Base-by-base conservation (phyloP, 2,113 vertebrate species). In the Furnarius figulus region DNA sequence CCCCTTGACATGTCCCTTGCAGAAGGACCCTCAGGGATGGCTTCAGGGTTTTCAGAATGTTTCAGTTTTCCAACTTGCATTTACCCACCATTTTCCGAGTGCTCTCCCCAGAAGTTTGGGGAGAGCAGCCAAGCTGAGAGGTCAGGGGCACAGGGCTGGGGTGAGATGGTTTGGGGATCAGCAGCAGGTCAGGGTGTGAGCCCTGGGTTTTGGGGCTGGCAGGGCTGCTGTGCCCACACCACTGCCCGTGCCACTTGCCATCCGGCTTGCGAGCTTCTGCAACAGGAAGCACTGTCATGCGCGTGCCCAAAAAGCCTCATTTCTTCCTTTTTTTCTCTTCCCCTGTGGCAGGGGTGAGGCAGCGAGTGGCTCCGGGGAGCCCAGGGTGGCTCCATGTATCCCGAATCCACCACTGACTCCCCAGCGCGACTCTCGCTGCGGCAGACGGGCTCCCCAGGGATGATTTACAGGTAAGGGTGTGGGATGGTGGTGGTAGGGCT, bases 401-500 rank as follows among this genome's bases (percentile, higher is more conserved):
- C 99, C 25, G 99, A 99, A 99, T 99, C 99, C 40, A 99, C 99
- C 96, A 99, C 99, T 55, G 99, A 99, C 98, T 99, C 99, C 79
- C 99, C 99, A 0, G 99, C 99, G 93, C 99, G 99, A 97, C 99
- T 99, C 97, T 99, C 99, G 23, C 98, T 99, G 95, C 98, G 99
- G 94, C 99, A 99, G 98, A 99, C 99, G 5, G 99, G 99, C 98
- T 99, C 99, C 58, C 99, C 99, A 12, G 99, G 99, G 88, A 99
- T 99, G 99, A 99, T 99, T 97, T 99, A 99, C 99, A 99, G 99
- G 99, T 99, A 95, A 98, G 95, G 55, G 12, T 11, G 12, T 0
- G 4, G 50, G 35, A 18, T 3, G 2, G 23, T 22, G 6, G 13
- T 4, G 27, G 14, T 30, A n/a, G 14, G 4, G 19, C 10, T 40